These are phyloP conservation scores for Orthosia cruda DNA, from an alignment of 2,888 invertebrate genomes.

Conservation along the genomic window DNA sequence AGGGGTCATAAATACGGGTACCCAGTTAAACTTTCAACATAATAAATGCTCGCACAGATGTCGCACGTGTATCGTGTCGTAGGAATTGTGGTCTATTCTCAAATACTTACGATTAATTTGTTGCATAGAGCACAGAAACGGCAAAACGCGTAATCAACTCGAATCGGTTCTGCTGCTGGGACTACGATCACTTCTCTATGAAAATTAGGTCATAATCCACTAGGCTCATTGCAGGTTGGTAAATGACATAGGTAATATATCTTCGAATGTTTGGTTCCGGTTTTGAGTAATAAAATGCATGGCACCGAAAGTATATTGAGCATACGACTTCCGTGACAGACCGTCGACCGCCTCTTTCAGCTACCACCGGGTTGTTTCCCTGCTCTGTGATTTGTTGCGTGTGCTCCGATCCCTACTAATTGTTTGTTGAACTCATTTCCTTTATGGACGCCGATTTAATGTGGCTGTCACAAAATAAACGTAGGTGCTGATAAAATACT, in stretches of 20 bases:
- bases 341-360: background rate
- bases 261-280: too few species aligned
- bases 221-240: too few species aligned
- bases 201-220: too few species aligned
- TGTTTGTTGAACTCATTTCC: conserved; percentile 30
- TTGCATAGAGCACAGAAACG: background rate
- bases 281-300: too few species aligned
- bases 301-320: too few species aligned
- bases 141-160: background rate
- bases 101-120: conserved; percentile 47
- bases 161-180: background rate
- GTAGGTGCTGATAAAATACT: background rate
- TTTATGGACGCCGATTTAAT: background rate
- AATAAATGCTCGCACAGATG: conserved; percentile 36
- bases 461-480: background rate
- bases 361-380: background rate
- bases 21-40: conserved; percentile 24
- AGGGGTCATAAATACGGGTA: conserved; percentile 32
- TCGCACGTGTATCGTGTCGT: conserved; percentile 20
- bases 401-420: background rate
- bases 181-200: background rate
- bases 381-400: conserved; percentile 15
- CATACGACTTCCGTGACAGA: too few species aligned
- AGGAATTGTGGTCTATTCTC: conserved; percentile 23
- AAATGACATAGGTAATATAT: too few species aligned